Evolutionary conservation across 2,888 invertebrate genomes (phyloP).

Genomic region (Taphrorychus bicolor): DNA sequence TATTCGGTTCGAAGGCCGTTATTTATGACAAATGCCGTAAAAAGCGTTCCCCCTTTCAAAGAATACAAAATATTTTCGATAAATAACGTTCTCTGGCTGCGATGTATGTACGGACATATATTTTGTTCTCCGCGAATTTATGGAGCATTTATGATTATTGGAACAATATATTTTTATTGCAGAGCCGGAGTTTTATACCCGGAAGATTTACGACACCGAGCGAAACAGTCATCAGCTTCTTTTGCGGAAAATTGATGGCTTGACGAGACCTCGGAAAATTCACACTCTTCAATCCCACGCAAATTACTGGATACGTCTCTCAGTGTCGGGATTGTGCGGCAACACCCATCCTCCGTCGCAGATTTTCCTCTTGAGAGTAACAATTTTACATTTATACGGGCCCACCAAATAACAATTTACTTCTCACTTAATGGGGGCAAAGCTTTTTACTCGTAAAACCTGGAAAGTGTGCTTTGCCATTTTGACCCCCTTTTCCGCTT

Average conservation of each 20-base stretch:
- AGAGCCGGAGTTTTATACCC: background rate
- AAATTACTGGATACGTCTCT: background rate
- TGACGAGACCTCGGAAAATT: background rate
- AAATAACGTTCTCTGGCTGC: conserved; percentile 18
- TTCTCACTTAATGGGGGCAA: conserved; percentile 18
- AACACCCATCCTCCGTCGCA: background rate
- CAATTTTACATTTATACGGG: conserved; percentile 6
- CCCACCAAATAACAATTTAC: conserved; percentile 20
- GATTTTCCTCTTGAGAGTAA: background rate
- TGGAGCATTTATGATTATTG: conserved; percentile 29
- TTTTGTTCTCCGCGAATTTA: conserved; percentile 22
- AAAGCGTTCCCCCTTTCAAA: conserved; percentile 26
- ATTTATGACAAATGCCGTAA: conserved; percentile 28
- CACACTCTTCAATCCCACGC: background rate
- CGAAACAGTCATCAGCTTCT: background rate
- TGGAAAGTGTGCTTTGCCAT: conserved; percentile 14
- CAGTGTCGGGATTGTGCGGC: background rate
- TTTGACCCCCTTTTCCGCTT: conserved; percentile 7
- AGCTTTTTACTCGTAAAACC: conserved; percentile 30
- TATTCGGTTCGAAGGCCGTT: conserved; percentile 26
- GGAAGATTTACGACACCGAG: background rate
- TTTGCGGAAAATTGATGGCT: background rate
- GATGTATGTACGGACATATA: conserved; percentile 13
- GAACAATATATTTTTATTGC: conserved; percentile 20
- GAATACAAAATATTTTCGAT: conserved; percentile 34